Conservation (phyloP, 2,888 invertebrate genomes). For the Tribolium freemani region DNA sequence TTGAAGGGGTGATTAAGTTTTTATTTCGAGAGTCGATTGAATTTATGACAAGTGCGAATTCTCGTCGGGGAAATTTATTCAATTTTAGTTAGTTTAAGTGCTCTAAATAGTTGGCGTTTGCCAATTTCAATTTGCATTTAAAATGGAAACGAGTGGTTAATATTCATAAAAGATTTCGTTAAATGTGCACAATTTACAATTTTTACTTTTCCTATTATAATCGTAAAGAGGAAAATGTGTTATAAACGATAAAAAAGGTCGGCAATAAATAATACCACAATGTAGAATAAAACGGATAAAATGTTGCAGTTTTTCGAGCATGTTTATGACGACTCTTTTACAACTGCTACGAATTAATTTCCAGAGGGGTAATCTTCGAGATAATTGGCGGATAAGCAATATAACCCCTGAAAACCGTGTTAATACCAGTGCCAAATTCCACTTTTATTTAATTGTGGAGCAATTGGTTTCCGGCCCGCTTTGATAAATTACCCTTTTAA, state of each 20-base stretch:
- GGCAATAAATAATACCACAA: constrained; percentile 19
- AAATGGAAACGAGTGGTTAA: constrained; percentile 1
- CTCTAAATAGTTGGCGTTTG: constrained; percentile 13
- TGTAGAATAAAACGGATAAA: constrained; percentile 13
- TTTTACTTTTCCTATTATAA: constrained; percentile 6
- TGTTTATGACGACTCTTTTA: constrained; percentile 12
- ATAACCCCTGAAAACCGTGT: neutral
- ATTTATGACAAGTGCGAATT: neutral
- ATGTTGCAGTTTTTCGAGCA: constrained; percentile 13
- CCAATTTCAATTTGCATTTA: constrained; percentile 36
- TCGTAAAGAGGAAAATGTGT: constrained; percentile 29
- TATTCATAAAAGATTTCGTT: constrained; percentile 20
- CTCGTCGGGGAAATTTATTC: neutral
- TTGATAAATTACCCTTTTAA: constrained; percentile 9
- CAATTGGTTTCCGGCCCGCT: neutral
- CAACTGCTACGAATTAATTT: constrained; percentile 6
- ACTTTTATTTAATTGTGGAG: neutral
- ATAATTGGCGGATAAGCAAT: neutral
- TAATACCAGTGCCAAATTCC: neutral
- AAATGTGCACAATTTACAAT: constrained; percentile 32
- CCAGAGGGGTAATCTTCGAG: neutral
- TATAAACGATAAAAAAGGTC: constrained; percentile 27
- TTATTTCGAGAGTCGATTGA: neutral
- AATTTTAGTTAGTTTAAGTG: neutral
- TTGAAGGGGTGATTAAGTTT: neutral